Evolutionary conservation across 2,888 invertebrate species (phyloP), one percentile per base, ranked within the genome.

Genomic region (Elysia crispata): DNA sequence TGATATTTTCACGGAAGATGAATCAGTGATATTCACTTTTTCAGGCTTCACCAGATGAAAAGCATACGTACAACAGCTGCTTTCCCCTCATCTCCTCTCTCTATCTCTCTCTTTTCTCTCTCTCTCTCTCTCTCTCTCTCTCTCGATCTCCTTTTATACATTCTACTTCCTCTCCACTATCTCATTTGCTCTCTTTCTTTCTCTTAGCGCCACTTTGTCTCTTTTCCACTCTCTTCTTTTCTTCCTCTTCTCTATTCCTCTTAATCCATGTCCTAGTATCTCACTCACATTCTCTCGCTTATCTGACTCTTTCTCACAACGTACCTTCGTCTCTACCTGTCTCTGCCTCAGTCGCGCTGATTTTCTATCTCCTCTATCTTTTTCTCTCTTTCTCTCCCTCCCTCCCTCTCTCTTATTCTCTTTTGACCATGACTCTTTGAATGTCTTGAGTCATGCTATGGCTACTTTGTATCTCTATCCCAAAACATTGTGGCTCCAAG

Each of bases 161-260:
- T 49, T 30, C 49, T 50, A 25, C 66, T 50, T 30, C 33, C 64
- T 62, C 79, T 41, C n/a, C n/a, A n/a, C n/a, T n/a, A n/a, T n/a
- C n/a, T n/a, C n/a, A n/a, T n/a, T n/a, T n/a, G 5, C 49, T 11
- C 8, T 20, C 41, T 57, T 33, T 31, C 72, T 23, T 54, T 49
- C 64, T 25, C 23, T 25, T 66, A n/a, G 18, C 66, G 54, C 69
- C 60, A n/a, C n/a, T n/a, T n/a, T 50, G 72, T 78, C 72, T 31
- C 41, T 72, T 11, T 54, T 66, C 66, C 54, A 15, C 79, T 66
- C 72, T 66, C 74, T 50, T 11, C 25, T 30, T 64, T 50, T 41
- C 66, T 50, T 30, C 33, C 64, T 62, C 79, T 41, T 78, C 72
- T 31, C 41, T 72, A 8, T 54, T 66, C 66, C 54, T 23, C 79